These are phyloP conservation scores for Pelusios castaneus DNA, from an alignment of 2,113 vertebrate genomes.

Conservation along the genomic window DNA sequence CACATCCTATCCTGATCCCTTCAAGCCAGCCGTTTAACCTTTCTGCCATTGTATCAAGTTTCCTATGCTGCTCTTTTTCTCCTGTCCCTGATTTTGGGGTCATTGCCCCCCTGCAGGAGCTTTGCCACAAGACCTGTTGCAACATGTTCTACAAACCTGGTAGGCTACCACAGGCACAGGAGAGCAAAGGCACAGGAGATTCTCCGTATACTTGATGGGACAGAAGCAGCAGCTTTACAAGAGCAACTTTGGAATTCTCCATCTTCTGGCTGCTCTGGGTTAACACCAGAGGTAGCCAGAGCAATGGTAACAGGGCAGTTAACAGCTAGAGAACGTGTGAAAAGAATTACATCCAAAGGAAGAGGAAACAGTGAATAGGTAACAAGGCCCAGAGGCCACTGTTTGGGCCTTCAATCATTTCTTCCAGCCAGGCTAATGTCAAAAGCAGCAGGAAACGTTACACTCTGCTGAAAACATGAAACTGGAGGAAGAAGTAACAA, in stretches of 20 bases:
- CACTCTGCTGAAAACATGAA: neutral
- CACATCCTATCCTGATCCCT: neutral
- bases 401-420: neutral
- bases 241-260: neutral
- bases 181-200: neutral
- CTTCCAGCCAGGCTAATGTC: neutral
- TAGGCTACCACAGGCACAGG: neutral
- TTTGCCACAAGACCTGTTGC: rapidly evolving
- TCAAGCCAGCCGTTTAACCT: neutral
- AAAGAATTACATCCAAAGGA: constrained; percentile 30
- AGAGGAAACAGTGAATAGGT: neutral
- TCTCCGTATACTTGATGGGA: neutral
- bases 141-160: neutral
- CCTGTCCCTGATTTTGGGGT: neutral
- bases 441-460: constrained; percentile 36
- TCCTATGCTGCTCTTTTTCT: neutral
- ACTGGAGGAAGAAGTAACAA: neutral
- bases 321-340: neutral
- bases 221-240: neutral
- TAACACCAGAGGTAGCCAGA: neutral
- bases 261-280: neutral
- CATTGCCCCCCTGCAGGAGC: neutral
- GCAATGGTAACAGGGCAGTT: neutral
- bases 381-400: neutral
- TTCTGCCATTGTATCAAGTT: neutral